These are phyloP conservation scores for Alosa alosa DNA, from an alignment of 2,113 vertebrate genomes.

Conservation along the genomic window DNA sequence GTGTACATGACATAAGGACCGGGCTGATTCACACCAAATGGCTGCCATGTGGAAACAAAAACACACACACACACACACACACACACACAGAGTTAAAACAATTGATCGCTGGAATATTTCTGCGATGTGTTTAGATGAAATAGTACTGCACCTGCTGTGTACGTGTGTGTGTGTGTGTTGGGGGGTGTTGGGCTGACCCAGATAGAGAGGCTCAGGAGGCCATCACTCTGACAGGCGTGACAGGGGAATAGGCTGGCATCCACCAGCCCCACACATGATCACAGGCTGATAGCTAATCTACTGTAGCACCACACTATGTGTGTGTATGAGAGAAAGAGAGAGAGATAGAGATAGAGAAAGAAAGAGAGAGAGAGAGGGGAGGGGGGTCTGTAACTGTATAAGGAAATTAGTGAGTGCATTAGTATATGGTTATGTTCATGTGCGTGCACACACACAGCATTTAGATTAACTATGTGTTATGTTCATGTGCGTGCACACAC, in stretches of 20 bases:
- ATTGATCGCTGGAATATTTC: no score
- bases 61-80: slow-evolving; percentile 26
- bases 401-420: no score
- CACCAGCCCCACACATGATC: background rate
- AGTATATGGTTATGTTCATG: no score
- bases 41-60: slow-evolving; percentile 66
- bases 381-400: no score
- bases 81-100: background rate
- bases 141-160: background rate
- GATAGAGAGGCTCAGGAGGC: background rate
- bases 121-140: no score
- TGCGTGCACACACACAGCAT: no score
- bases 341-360: no score
- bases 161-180: background rate
- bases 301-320: background rate
- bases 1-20: slow-evolving; percentile 98
- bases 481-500: background rate
- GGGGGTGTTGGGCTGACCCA: background rate
- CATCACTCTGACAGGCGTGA: background rate
- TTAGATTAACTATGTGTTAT: no score
- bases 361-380: no score
- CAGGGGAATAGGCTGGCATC: background rate
- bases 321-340: background rate
- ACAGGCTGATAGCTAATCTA: background rate
- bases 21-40: slow-evolving; percentile 96